Percentiles rank a stretch among this genome's conserved stretches.
phyloP scores from a whole-genome alignment of 2,113 vertebrate genomes.

The Odontophorus gujanensis region DNA sequence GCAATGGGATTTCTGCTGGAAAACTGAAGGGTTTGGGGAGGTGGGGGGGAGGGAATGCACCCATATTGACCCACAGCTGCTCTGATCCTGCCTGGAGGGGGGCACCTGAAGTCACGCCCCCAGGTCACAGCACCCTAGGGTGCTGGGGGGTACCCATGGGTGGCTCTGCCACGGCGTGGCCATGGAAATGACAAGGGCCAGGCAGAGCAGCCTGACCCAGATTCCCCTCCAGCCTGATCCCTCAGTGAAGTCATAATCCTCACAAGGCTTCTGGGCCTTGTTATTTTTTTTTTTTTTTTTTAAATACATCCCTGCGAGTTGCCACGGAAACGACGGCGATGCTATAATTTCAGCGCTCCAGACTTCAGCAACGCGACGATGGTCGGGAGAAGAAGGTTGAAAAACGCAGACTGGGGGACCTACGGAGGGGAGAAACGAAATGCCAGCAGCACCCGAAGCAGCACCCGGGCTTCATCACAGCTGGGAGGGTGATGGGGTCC shows the following conservation, averaged over 20 bases:
- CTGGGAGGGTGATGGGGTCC: neutral
- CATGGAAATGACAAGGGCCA: conserved; percentile 29
- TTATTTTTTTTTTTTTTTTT: neutral
- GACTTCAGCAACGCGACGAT: neutral
- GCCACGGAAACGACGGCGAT: conserved; percentile 33
- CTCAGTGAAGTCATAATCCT: conserved; percentile 57
- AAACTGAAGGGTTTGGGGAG: neutral
- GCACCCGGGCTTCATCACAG: neutral
- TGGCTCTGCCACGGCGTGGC: neutral
- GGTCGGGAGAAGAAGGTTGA: conserved; percentile 20
- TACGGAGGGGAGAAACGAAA: neutral
- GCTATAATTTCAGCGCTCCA: conserved; percentile 51
- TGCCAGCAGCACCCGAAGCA: neutral
- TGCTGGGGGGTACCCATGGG: conserved; percentile 2
- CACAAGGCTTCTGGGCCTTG: conserved; percentile 31
- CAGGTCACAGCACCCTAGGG: accelerated
- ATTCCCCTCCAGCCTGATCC: conserved; percentile 62
- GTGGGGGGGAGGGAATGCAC: neutral
- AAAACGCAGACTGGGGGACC: neutral
- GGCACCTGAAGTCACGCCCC: neutral
- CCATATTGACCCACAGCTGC: neutral
- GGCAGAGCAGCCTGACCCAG: conserved; percentile 59
- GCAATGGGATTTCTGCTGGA: neutral
- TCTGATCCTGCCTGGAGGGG: neutral
- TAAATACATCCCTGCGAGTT: conserved; percentile 28